Evolutionary conservation across 2,113 vertebrate genomes (phyloP).

Genomic region (Scytalopus superciliaris): DNA sequence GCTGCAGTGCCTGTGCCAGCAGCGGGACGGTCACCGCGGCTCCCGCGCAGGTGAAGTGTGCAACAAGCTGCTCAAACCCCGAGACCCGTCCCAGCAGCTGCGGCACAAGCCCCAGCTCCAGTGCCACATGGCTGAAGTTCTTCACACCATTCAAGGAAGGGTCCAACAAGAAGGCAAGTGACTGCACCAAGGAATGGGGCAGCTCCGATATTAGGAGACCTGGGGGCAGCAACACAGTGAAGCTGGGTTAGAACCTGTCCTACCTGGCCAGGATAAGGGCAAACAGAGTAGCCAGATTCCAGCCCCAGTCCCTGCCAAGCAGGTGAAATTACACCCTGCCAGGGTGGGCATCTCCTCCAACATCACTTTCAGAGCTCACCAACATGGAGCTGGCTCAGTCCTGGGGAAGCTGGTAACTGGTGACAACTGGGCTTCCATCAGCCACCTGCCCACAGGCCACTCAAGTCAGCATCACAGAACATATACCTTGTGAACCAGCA

Average conservation of each 20-base stretch:
- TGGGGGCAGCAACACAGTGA: not conserved
- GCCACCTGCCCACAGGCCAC: fast-evolving
- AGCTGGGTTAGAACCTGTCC: not conserved
- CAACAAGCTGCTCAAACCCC: constrained; percentile 51
- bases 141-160: constrained; percentile 6
- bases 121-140: constrained; percentile 59
- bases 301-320: not conserved
- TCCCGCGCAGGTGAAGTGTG: not conserved
- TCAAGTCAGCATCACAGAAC: not conserved
- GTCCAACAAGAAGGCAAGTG: constrained; percentile 52
- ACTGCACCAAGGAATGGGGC: constrained; percentile 43
- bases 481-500: not conserved
- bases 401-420: not conserved
- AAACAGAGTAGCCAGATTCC: not conserved
- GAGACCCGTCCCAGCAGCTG: constrained; percentile 31
- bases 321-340: not conserved
- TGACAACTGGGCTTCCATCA: not conserved
- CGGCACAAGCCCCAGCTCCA: constrained; percentile 28
- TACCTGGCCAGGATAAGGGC: fast-evolving
- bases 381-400: not conserved
- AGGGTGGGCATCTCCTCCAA: not conserved
- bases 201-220: constrained; percentile 51
- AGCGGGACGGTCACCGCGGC: not conserved
- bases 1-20: constrained; percentile 46
- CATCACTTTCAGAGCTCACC: not conserved